Conservation (phyloP, 2,797 vertebrate species). For the Apogon talboti region DNA sequence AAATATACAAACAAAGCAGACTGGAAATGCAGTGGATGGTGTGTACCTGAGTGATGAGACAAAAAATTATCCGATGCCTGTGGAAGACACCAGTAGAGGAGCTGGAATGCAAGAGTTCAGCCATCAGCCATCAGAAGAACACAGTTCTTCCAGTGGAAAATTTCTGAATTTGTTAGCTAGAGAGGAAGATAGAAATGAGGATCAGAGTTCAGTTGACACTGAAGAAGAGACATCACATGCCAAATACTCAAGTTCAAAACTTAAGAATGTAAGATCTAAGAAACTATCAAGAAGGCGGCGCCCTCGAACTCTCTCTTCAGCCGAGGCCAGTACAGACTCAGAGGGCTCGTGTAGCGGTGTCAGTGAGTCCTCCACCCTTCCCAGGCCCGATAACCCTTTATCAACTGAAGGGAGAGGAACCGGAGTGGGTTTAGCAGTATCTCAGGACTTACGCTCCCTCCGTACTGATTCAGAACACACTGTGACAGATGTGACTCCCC, state of each 20-base stretch:
- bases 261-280: slow-evolving; percentile 37
- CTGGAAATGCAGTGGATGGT: neutral
- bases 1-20: slow-evolving; percentile 14
- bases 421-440: slow-evolving; percentile 29
- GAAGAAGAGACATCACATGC: slow-evolving; percentile 66
- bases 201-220: slow-evolving; percentile 79
- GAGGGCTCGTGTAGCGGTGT: slow-evolving; percentile 47
- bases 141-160: slow-evolving; percentile 59
- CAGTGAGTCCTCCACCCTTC: slow-evolving; percentile 10
- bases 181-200: slow-evolving; percentile 73
- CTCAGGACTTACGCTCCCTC: slow-evolving; percentile 53
- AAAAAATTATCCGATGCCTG: slow-evolving; percentile 11
- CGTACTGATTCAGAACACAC: slow-evolving; percentile 85
- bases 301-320: slow-evolving; percentile 32
- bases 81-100: slow-evolving; percentile 14
- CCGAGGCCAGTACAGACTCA: slow-evolving; percentile 41
- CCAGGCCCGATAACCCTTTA: slow-evolving; percentile 18
- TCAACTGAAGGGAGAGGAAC: slow-evolving; percentile 29
- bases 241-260: slow-evolving; percentile 59
- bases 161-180: slow-evolving; percentile 70
- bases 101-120: slow-evolving; percentile 30
- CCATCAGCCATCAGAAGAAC: slow-evolving; percentile 38
- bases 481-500: slow-evolving; percentile 90
- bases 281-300: slow-evolving; percentile 29
- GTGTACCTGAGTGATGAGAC: neutral